These are phyloP conservation scores for Drosophila orosa DNA, from an alignment of 1,140 invertebrate genomes.

Conservation along the genomic window DNA sequence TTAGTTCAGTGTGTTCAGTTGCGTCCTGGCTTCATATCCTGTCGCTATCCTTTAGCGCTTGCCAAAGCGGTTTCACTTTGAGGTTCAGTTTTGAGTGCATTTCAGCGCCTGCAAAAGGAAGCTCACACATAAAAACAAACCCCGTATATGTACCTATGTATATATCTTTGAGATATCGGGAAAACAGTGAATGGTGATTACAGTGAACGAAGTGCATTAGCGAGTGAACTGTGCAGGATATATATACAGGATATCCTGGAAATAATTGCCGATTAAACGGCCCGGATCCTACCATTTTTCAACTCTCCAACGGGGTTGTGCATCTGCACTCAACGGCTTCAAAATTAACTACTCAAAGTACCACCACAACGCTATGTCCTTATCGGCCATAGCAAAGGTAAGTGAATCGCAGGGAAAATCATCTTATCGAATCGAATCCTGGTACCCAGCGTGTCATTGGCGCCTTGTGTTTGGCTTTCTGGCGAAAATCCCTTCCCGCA, in stretches of 20 bases:
- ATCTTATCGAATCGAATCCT: slow-evolving; percentile 1
- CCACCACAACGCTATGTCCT: slow-evolving; percentile 84
- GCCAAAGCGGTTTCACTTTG: slow-evolving; percentile 44
- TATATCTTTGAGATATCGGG: slow-evolving; percentile 3
- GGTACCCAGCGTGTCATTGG: slow-evolving; percentile 46
- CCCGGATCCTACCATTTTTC: slow-evolving; percentile 32
- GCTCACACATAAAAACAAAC: slow-evolving; percentile 31
- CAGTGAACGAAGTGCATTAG: not conserved
- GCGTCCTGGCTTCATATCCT: slow-evolving; percentile 75
- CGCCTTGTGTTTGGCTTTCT: slow-evolving; percentile 32
- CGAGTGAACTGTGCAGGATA: slow-evolving; percentile 4
- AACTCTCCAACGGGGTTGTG: slow-evolving; percentile 45
- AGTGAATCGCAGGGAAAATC: slow-evolving; percentile 28
- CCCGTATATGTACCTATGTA: slow-evolving; percentile 10
- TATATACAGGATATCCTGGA: slow-evolving; percentile 1
- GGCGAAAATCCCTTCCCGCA: slow-evolving; percentile 54
- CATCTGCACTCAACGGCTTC: slow-evolving; percentile 77
- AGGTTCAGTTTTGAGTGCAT: slow-evolving; percentile 60
- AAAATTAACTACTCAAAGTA: slow-evolving; percentile 85
- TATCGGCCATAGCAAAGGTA: slow-evolving; percentile 84
- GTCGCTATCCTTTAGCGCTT: slow-evolving; percentile 64
- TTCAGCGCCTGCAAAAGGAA: slow-evolving; percentile 43
- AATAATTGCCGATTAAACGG: slow-evolving; percentile 26
- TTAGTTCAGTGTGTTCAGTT: slow-evolving; percentile 78
- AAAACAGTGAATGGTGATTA: slow-evolving; percentile 25